phyloP scores from a whole-genome alignment of 2,888 invertebrate species.

The Netelia fuscicornis region DNA sequence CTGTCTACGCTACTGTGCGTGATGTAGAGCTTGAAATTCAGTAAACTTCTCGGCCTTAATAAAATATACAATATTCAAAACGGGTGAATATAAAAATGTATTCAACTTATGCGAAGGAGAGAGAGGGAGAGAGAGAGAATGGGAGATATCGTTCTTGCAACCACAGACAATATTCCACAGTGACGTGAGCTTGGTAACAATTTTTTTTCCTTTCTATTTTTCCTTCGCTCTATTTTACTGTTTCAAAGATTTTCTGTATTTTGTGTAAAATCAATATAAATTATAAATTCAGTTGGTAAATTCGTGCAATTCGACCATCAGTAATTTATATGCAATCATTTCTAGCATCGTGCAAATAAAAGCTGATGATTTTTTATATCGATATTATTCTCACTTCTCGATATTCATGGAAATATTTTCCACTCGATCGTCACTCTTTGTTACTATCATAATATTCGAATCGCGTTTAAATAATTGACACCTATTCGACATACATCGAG shows the following conservation, averaged over 20 bases:
- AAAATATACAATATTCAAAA: constrained; percentile 58
- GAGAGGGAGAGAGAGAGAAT: not conserved
- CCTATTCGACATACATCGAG: too few relatives aligned
- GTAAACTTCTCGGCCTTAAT: constrained; percentile 42
- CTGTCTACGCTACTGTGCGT: not conserved
- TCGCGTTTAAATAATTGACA: not conserved
- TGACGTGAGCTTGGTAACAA: not conserved
- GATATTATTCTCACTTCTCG: not conserved
- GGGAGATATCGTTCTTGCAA: not conserved
- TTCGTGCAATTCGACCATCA: not conserved
- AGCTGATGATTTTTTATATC: constrained; percentile 23
- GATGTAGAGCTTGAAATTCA: constrained; percentile 23
- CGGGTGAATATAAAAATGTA: constrained; percentile 47
- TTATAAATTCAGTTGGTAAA: constrained; percentile 20
- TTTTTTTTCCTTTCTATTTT: not conserved
- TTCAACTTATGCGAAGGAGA: not conserved
- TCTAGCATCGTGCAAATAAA: constrained; percentile 10
- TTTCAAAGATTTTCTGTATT: too few relatives aligned
- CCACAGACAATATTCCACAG: constrained; percentile 11
- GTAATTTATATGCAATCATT: constrained; percentile 12
- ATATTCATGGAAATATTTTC: constrained; percentile 14
- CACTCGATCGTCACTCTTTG: not conserved
- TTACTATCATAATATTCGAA: not conserved
- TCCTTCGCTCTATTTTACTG: too few relatives aligned
- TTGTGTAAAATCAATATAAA: not conserved